Evolutionary conservation across 2,113 vertebrate genomes (phyloP).

Genomic region (Gymnocephalus cernua): DNA sequence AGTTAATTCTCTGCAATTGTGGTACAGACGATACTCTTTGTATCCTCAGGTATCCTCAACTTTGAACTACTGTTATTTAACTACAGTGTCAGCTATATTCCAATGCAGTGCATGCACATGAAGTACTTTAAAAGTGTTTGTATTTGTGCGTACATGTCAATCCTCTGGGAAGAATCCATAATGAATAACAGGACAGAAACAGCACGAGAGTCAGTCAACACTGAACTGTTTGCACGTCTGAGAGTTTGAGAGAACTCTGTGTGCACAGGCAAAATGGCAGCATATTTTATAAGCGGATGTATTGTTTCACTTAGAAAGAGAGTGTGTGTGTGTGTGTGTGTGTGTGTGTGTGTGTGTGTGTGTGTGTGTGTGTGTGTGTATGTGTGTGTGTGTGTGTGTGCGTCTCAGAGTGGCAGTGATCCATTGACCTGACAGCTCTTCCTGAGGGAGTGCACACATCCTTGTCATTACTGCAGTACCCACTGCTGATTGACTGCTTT

Average conservation of each 20-base stretch:
- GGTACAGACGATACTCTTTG: constrained; percentile 19
- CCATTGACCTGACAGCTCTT: constrained; percentile 84
- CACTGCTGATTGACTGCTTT: constrained; percentile 81
- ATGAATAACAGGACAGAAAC: constrained; percentile 57
- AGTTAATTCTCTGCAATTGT: constrained; percentile 40
- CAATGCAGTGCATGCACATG: constrained; percentile 48
- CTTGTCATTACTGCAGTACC: constrained; percentile 75
- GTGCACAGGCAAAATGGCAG: constrained; percentile 54
- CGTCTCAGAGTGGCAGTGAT: constrained; percentile 77
- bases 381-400: constrained; percentile 50
- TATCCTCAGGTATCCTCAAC: constrained; percentile 34
- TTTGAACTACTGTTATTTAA: constrained; percentile 55
- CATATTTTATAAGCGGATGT: constrained; percentile 56
- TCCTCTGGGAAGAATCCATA: constrained; percentile 54
- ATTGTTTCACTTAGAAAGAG: constrained; percentile 47
- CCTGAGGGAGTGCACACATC: constrained; percentile 80
- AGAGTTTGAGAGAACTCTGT: constrained; percentile 48
- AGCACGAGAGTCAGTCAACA: constrained; percentile 63
- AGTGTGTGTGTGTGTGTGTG: constrained; percentile 21
- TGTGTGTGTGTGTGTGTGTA: constrained; percentile 50
- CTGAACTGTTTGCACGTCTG: constrained; percentile 47
- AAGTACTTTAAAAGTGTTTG: constrained; percentile 54
- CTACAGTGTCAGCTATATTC: constrained; percentile 53
- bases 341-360: constrained; percentile 19
- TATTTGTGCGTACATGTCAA: constrained; percentile 47